These are phyloP conservation scores for Leucophenga montana DNA, from an alignment of 2,888 invertebrate genomes.

Conservation along the genomic window DNA sequence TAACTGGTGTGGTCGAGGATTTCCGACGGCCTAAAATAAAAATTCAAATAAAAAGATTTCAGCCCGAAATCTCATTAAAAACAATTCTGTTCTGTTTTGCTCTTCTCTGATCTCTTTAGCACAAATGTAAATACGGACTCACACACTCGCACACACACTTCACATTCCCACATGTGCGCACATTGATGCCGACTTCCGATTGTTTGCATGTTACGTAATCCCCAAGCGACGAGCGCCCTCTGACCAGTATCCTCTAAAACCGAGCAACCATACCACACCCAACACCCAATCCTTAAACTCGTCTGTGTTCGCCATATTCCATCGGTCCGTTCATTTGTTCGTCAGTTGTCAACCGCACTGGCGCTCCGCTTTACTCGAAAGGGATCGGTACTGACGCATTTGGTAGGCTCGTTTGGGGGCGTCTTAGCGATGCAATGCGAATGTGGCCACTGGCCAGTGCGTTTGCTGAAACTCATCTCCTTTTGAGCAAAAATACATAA, in stretches of 20 bases:
- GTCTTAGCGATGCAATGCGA: constrained; percentile 42
- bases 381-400: background rate
- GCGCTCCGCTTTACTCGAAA: too few relatives aligned
- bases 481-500: constrained; percentile 62
- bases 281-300: background rate
- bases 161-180: constrained; percentile 42
- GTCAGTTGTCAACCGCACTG: background rate
- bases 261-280: background rate
- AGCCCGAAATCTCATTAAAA: constrained; percentile 59
- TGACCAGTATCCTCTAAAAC: background rate
- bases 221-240: constrained; percentile 6
- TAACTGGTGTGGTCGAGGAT: constrained; percentile 59
- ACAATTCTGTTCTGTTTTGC: constrained; percentile 48
- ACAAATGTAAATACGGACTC: constrained; percentile 22
- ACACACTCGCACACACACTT: constrained; percentile 30
- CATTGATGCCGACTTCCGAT: constrained; percentile 21
- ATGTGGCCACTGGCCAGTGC: too few relatives aligned
- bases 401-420: constrained; percentile 42
- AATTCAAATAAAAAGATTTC: constrained; percentile 59
- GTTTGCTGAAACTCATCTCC: constrained; percentile 15
- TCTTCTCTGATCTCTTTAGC: constrained; percentile 28
- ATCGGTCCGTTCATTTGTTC: constrained; percentile 13
- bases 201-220: constrained; percentile 24
- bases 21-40: constrained; percentile 59
- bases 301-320: background rate